Percentiles rank a stretch among this genome's conserved stretches.
These are phyloP conservation scores for Zapus hudsonius DNA, from an alignment of 2,113 vertebrate genomes.

Conservation along the genomic window DNA sequence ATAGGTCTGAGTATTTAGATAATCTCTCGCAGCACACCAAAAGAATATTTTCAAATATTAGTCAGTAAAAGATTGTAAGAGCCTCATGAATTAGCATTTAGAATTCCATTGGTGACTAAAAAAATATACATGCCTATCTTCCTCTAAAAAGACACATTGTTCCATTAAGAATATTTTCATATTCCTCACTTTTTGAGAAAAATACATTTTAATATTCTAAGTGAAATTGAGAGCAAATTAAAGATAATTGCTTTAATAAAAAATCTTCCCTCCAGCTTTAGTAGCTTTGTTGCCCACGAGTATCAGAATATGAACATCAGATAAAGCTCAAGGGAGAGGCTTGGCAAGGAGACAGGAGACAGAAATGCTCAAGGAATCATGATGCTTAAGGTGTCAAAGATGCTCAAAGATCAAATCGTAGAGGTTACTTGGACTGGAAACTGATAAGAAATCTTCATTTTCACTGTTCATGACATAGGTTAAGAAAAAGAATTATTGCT, in stretches of 20 bases:
- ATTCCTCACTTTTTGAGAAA: not conserved
- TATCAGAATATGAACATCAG: not conserved
- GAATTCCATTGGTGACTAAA: not conserved
- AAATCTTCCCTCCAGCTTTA: not conserved
- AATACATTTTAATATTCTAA: not conserved
- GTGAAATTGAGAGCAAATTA: not conserved
- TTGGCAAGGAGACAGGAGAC: not conserved
- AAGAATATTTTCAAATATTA: not conserved
- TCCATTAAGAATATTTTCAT: not conserved
- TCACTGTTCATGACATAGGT: not conserved
- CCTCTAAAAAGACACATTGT: not conserved
- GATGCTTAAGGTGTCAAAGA: not conserved
- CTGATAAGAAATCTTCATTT: not conserved
- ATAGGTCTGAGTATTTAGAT: not conserved
- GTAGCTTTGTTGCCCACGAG: not conserved
- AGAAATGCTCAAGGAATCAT: not conserved
- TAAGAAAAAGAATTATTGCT: slow-evolving; percentile 15
- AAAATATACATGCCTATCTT: not conserved
- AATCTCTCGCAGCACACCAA: accelerated
- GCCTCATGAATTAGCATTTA: not conserved
- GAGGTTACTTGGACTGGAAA: not conserved
- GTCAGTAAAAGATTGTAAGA: not conserved
- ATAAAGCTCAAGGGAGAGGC: not conserved
- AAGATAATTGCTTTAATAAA: not conserved
- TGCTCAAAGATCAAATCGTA: not conserved